These are phyloP conservation scores for Helleia helle DNA, from an alignment of 2,888 invertebrate genomes.

Conservation along the genomic window DNA sequence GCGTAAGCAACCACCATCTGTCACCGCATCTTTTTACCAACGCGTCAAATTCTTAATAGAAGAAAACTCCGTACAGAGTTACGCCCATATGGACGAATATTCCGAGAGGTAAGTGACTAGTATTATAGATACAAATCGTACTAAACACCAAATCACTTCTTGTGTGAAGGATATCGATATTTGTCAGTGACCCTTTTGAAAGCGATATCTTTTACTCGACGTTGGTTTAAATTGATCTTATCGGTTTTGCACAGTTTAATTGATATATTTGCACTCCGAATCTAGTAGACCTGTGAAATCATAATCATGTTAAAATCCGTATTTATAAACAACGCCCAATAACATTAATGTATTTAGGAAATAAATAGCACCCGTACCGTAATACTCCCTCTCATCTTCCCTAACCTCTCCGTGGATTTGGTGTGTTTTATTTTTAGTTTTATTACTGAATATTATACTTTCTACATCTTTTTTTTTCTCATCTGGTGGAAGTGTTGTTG, in stretches of 20 bases:
- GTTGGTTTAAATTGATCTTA: conserved; percentile 49
- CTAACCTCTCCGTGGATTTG: conserved; percentile 72
- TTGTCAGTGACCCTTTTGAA: conserved; percentile 15
- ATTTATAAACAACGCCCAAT: conserved; percentile 23
- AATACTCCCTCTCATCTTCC: conserved; percentile 63
- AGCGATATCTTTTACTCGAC: conserved; percentile 51
- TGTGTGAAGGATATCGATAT: conserved; percentile 54
- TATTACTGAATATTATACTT: conserved; percentile 51
- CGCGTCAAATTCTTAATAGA: conserved; percentile 98
- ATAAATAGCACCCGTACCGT: conserved; percentile 61
- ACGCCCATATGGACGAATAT: conserved; percentile 97
- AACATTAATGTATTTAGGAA: conserved; percentile 37
- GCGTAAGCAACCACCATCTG: conserved; percentile 95
- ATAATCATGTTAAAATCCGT: conserved; percentile 51
- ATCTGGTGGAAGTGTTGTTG: conserved; percentile 73
- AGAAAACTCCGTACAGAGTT: conserved; percentile 98
- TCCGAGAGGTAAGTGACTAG: conserved; percentile 92
- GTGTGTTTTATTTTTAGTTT: conserved; percentile 63
- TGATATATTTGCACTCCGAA: conserved; percentile 62
- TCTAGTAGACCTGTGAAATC: conserved; percentile 59
- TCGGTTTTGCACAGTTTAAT: conserved; percentile 56
- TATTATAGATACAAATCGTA: conserved; percentile 13
- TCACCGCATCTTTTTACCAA: conserved; percentile 97
- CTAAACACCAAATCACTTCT: conserved; percentile 58
- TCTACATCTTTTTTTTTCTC: conserved; percentile 53